Percentiles rank a stretch among this genome's conserved stretches.
Conservation (phyloP, 1,140 invertebrate species). For the Diabrotica virgifera region DNA sequence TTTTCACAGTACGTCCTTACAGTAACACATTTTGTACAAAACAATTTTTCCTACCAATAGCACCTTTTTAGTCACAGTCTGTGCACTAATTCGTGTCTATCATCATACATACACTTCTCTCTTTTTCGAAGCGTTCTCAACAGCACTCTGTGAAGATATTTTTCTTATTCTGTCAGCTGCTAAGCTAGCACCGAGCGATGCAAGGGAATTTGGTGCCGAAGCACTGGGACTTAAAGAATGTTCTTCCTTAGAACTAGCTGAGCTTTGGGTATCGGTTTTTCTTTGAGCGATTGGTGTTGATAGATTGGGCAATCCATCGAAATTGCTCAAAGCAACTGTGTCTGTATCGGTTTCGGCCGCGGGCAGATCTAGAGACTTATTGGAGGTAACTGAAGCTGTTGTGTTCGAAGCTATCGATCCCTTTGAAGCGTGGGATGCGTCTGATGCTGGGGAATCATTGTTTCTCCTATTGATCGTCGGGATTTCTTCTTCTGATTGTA, state of each 20-base stretch:
- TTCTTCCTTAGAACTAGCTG: not conserved
- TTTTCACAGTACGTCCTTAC: too few relatives aligned
- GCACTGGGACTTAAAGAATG: slow-evolving; percentile 24
- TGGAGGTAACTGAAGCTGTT: slow-evolving; percentile 35
- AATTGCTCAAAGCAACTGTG: not conserved
- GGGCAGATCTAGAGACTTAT: slow-evolving; percentile 27
- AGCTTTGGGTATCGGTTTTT: not conserved
- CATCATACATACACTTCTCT: slow-evolving; percentile 57
- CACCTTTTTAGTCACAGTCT: not conserved
- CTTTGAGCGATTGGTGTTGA: slow-evolving; percentile 5
- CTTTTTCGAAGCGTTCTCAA: slow-evolving; percentile 49
- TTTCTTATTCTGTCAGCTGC: slow-evolving; percentile 38
- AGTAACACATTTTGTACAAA: too few relatives aligned
- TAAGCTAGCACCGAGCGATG: slow-evolving; percentile 45
- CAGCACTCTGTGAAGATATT: slow-evolving; percentile 45
- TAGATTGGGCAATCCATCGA: not conserved
- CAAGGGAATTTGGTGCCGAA: slow-evolving; percentile 42
- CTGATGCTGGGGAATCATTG: slow-evolving; percentile 27
- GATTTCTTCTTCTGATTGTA: slow-evolving; percentile 30
- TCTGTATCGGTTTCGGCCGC: not conserved
- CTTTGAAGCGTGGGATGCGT: slow-evolving; percentile 35
- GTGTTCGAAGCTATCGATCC: slow-evolving; percentile 32
- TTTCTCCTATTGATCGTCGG: slow-evolving; percentile 25
- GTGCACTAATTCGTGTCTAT: not conserved
- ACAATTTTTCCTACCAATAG: not conserved